Evolutionary conservation across 2,797 vertebrate species (phyloP).

Genomic region (Enteromius argenteus): DNA sequence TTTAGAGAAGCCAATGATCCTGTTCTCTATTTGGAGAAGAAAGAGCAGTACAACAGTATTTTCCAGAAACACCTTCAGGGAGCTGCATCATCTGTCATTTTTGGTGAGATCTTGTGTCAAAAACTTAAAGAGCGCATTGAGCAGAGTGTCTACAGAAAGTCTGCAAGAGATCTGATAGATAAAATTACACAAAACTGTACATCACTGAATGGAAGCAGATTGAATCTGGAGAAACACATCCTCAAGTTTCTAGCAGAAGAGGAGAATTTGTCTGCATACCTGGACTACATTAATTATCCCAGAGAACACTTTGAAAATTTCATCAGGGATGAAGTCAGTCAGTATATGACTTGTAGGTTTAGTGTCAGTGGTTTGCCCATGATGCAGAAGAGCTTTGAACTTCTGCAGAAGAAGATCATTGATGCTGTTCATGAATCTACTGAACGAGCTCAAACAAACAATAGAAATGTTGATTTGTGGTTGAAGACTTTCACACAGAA

Average conservation of each 20-base stretch:
- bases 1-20: conserved; percentile 67
- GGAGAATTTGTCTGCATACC: conserved; percentile 69
- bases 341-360: background rate
- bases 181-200: conserved; percentile 53
- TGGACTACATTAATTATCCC: conserved; percentile 52
- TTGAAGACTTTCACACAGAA: conserved; percentile 40
- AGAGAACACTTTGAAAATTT: conserved; percentile 51
- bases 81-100: conserved; percentile 62
- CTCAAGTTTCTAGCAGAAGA: conserved; percentile 69
- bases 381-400: conserved; percentile 47
- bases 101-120: conserved; percentile 65
- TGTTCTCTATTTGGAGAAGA: conserved; percentile 59
- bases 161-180: conserved; percentile 55
- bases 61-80: conserved; percentile 73
- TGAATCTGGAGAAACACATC: conserved; percentile 69
- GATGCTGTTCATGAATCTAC: conserved; percentile 31
- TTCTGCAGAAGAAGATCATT: conserved; percentile 54
- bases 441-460: background rate
- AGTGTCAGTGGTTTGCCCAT: conserved; percentile 37
- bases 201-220: conserved; percentile 64
- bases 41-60: conserved; percentile 65
- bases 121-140: conserved; percentile 64
- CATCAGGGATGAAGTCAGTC: conserved; percentile 40
- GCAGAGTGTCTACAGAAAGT: conserved; percentile 17
- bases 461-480: background rate